Evolutionary conservation across 92 coral and sea anemone species (phyloP).

Genomic region (Palythoa caribaeorum): DNA sequence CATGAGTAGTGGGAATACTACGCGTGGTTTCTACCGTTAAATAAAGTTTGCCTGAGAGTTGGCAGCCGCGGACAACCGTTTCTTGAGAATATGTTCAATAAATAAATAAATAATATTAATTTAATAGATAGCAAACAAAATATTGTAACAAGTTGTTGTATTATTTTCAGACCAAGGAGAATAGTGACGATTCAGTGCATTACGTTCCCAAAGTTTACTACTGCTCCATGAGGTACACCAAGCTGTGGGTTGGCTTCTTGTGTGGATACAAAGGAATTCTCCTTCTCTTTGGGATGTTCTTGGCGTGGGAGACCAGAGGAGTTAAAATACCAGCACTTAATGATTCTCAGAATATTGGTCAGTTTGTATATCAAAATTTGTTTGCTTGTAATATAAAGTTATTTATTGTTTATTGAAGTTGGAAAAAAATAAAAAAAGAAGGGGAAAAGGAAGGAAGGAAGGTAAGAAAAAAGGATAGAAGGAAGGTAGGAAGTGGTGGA

Average conservation of each 20-base stretch:
- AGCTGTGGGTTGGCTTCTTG: constrained; percentile 22
- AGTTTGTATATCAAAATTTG: not conserved
- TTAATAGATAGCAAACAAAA: not conserved
- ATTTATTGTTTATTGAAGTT: not conserved
- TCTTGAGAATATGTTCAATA: not conserved
- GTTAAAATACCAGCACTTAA: constrained; percentile 43
- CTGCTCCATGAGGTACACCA: constrained; percentile 32
- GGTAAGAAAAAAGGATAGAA: not conserved
- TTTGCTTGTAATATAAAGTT: not conserved
- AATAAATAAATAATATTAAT: not conserved
- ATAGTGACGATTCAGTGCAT: constrained; percentile 3
- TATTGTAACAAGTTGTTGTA: not conserved
- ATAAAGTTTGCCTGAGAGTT: no score
- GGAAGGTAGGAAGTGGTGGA: not conserved
- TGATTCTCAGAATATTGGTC: constrained; percentile 42
- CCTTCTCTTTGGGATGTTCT: constrained; percentile 44
- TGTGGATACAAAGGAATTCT: constrained; percentile 44
- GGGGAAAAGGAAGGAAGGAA: not conserved
- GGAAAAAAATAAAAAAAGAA: not conserved
- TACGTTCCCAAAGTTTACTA: constrained; percentile 26
- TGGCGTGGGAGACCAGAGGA: constrained; percentile 43
- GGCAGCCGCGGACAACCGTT: no score
- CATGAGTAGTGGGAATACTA: no score
- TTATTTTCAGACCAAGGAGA: not conserved
- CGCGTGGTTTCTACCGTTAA: no score